A percentile compares a stretch with the other conserved stretches of the same genome.
These are phyloP conservation scores for Eupithecia tripunctaria DNA, from an alignment of 2,888 invertebrate species.

Conservation along the genomic window DNA sequence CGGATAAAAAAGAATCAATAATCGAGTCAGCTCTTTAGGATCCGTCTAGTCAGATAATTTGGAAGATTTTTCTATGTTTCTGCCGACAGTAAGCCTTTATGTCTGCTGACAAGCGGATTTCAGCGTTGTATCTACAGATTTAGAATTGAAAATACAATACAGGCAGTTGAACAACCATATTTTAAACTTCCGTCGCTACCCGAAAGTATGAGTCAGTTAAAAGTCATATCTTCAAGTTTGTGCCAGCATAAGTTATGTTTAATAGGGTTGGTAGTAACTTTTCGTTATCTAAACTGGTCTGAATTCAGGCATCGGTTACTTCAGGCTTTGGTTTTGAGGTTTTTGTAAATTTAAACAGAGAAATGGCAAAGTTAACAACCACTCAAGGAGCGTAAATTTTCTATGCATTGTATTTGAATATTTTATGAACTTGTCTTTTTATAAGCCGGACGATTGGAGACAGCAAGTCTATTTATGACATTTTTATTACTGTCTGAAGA, in stretches of 20 bases:
- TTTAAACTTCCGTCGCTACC: slow-evolving; percentile 40
- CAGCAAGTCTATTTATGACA: background rate
- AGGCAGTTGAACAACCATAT: slow-evolving; percentile 39
- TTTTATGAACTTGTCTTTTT: background rate
- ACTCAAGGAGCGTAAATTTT: background rate
- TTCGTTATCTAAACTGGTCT: background rate
- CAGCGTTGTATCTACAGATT: background rate
- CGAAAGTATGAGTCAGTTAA: slow-evolving; percentile 40
- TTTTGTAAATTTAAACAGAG: background rate
- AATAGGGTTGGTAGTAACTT: slow-evolving; percentile 37
- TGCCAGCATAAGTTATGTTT: slow-evolving; percentile 43
- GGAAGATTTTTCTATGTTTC: background rate
- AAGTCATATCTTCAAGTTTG: slow-evolving; percentile 44
- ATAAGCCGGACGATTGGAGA: background rate
- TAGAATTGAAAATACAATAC: slow-evolving; percentile 8
- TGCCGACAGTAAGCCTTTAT: background rate
- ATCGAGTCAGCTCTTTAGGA: background rate
- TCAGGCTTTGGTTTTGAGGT: background rate
- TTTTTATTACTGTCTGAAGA: no score
- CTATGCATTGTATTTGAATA: background rate
- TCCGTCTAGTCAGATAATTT: background rate
- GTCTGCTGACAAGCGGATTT: background rate
- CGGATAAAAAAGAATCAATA: background rate
- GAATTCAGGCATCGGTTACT: background rate
- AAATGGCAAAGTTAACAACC: background rate